phyloP scores from a whole-genome alignment of 2,113 vertebrate species.

The Mesembrinibis cayennensis region DNA sequence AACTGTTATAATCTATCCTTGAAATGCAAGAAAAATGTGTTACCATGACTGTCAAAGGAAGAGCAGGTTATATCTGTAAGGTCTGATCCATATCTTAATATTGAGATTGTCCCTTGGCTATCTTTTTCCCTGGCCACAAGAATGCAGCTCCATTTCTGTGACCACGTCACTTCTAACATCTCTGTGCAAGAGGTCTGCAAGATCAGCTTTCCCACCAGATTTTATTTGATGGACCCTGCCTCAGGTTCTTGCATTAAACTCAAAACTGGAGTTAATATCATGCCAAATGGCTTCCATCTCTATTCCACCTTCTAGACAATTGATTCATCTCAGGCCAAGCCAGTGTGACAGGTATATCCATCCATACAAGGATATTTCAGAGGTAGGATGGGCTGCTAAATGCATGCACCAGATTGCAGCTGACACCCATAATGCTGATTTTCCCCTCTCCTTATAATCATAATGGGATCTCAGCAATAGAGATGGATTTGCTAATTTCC shows the following conservation, averaged over 20 bases:
- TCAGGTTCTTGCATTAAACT: background rate
- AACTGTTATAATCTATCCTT: background rate
- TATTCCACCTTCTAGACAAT: constrained; percentile 13
- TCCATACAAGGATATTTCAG: constrained; percentile 62
- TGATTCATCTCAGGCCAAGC: constrained; percentile 20
- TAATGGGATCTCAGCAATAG: constrained; percentile 79
- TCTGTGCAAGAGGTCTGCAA: background rate
- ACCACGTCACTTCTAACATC: background rate
- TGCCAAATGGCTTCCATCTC: constrained; percentile 11
- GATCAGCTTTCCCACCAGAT: background rate
- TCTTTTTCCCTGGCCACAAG: background rate
- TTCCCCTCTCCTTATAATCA: constrained; percentile 69
- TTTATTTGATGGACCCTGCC: background rate
- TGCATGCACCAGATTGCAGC: constrained; percentile 73
- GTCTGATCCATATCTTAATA: background rate
- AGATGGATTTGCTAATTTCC: constrained; percentile 81
- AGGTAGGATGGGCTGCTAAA: constrained; percentile 64
- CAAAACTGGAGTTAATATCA: background rate
- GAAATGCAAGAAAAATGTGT: background rate
- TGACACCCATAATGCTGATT: constrained; percentile 71
- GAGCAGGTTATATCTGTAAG: background rate
- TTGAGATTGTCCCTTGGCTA: background rate
- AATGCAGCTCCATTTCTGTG: background rate
- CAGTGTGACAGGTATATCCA: constrained; percentile 53
- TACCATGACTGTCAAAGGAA: background rate